Evolutionary conservation across 2,888 invertebrate species (phyloP).

Genomic region (Ectropis crepuscularia): DNA sequence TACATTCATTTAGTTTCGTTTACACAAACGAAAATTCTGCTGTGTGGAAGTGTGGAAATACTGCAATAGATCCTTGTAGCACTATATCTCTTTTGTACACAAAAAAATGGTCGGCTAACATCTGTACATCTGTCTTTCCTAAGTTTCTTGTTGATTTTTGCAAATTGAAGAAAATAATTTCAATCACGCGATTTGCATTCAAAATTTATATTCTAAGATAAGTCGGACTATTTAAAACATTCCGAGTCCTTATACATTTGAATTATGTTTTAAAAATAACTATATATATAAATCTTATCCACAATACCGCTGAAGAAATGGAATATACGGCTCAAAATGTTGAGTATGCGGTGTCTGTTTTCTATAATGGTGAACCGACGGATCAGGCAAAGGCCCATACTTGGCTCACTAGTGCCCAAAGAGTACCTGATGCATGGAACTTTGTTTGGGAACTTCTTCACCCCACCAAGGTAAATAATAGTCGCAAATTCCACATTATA

Average conservation of each 20-base stretch:
- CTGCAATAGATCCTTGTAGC: not conserved
- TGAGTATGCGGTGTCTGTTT: constrained; percentile 88
- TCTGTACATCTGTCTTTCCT: not conserved
- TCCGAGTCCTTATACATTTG: not conserved
- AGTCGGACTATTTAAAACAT: not conserved
- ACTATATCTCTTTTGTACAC: not conserved
- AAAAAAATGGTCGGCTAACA: constrained; percentile 1
- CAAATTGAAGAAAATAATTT: not conserved
- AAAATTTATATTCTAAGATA: not conserved
- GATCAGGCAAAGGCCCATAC: constrained; percentile 92
- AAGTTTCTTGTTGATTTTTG: constrained; percentile 4
- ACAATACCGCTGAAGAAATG: constrained; percentile 65
- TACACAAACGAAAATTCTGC: not conserved
- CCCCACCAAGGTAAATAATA: constrained; percentile 88
- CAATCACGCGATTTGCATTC: not conserved
- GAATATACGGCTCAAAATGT: constrained; percentile 87
- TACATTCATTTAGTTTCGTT: no score
- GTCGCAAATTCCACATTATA: not conserved
- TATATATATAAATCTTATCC: constrained; percentile 1
- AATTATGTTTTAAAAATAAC: constrained; percentile 19
- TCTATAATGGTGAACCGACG: constrained; percentile 85
- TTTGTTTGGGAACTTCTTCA: constrained; percentile 96
- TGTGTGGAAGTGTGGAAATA: not conserved
- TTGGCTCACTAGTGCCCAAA: constrained; percentile 94
- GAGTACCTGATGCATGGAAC: constrained; percentile 95